Conservation (phyloP, 2,888 invertebrate species). For the Malthinus seriepunctatus region DNA sequence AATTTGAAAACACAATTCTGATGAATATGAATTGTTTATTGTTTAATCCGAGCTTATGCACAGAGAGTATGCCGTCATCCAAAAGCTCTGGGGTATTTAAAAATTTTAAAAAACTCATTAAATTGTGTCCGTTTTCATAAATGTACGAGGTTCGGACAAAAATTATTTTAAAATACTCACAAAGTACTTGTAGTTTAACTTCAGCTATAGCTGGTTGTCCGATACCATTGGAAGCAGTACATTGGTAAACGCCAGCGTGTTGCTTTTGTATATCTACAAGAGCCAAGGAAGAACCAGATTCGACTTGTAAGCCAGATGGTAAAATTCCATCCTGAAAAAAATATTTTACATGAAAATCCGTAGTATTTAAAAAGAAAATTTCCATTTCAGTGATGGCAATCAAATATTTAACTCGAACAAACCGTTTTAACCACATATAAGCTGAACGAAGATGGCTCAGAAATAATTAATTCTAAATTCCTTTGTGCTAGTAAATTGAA, state of each 20-base stretch:
- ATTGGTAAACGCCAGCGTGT: slow-evolving; percentile 57
- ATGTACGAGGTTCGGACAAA: no score
- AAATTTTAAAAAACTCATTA: background rate
- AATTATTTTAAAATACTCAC: slow-evolving; percentile 41
- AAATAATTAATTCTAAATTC: no score
- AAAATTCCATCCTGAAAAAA: slow-evolving; percentile 50
- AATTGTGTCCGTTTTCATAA: no score
- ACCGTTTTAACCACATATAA: background rate
- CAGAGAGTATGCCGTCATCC: background rate
- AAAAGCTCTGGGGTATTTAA: background rate
- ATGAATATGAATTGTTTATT: slow-evolving; percentile 6
- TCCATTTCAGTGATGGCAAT: slow-evolving; percentile 1
- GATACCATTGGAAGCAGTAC: slow-evolving; percentile 57
- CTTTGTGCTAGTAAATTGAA: no score
- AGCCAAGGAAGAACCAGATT: slow-evolving; percentile 52
- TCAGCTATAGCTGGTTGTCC: slow-evolving; percentile 54
- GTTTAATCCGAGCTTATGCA: slow-evolving; percentile 1
- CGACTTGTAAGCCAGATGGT: slow-evolving; percentile 52
- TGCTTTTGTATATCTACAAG: slow-evolving; percentile 52
- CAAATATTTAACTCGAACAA: slow-evolving; percentile 1
- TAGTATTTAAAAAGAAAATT: no score
- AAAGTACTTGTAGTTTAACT: slow-evolving; percentile 52
- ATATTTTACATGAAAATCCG: background rate
- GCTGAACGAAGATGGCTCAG: background rate
- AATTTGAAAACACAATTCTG: slow-evolving; percentile 1